Base-by-base conservation (phyloP, 2,888 invertebrate genomes). In the Tiphia femorata region DNA sequence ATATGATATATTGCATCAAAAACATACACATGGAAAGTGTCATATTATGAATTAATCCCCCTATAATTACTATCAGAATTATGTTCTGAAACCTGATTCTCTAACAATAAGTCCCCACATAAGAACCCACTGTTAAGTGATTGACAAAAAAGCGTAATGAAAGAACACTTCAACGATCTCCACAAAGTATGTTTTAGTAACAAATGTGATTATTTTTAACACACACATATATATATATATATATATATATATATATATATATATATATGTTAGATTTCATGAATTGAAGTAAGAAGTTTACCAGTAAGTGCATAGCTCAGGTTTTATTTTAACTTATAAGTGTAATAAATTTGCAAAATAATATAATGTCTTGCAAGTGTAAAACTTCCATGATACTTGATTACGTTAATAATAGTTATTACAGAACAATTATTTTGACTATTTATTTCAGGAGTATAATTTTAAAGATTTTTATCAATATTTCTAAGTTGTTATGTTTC, bases 291-390 rank as follows among this genome's bases (percentile, higher is more conserved):
- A n/a, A n/a, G n/a, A n/a, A n/a, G n/a, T n/a, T n/a, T 33, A 33
- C 33, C 14, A 14, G 14, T 27, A 7, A 30, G 27, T 44, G n/a
- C 14, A 17, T 44, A 44, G n/a, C 44, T 44, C 44, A 44, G 44
- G 44, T 44, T 44, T 44, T 19, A n/a, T 29, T 44, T 33, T 44
- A 49, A 5, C 20, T 5, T 30, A 23, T 29, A 33, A 38, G 7
- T 43, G n/a, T 21, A 42, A 29, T n/a, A 30, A 42, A 5, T 6
- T 19, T 20, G 25, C 17, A 19, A 25, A 35, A 33, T 33, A 19
- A 14, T 14, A 21, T 21, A n/a, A 20, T 43, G 19, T 25, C 20
- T 14, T 19, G 10, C 1, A 29, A 19, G n/a, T 7, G n/a, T 8
- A 12, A 25, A 29, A 30, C 30, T 29, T 30, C n/a, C 8, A 5